phyloP scores from a whole-genome alignment of 2,797 vertebrate species.

The Trachops cirrhosus region DNA sequence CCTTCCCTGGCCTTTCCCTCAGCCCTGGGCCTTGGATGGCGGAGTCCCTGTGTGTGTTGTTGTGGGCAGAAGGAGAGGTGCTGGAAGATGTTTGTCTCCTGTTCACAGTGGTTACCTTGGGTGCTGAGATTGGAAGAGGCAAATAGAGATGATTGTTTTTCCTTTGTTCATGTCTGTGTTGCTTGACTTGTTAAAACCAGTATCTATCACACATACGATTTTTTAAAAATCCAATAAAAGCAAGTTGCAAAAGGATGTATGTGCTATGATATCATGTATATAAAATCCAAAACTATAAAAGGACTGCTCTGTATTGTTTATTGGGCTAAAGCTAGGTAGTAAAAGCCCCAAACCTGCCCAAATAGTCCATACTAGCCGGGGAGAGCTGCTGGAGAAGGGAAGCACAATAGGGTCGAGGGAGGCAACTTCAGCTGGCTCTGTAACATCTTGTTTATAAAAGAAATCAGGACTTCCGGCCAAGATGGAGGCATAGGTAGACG shows the following conservation, averaged over 20 bases:
- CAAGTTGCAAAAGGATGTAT: background rate
- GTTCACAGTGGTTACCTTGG: background rate
- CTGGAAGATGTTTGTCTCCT: background rate
- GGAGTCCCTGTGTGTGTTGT: background rate
- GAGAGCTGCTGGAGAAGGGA: background rate
- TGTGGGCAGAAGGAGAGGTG: background rate
- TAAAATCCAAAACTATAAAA: constrained; percentile 37
- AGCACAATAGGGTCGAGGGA: background rate
- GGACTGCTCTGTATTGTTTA: background rate
- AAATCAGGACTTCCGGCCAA: no score
- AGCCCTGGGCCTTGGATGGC: background rate
- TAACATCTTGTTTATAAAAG: background rate
- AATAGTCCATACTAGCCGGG: background rate
- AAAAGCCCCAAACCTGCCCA: background rate
- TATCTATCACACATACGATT: background rate
- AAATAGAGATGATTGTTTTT: background rate
- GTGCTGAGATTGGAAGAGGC: background rate
- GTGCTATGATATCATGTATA: constrained; percentile 9
- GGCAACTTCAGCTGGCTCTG: background rate
- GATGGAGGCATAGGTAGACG: no score
- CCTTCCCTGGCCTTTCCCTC: background rate
- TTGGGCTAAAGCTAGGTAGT: background rate
- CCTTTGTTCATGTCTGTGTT: background rate
- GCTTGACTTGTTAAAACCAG: constrained; percentile 39
- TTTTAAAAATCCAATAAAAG: constrained; percentile 28